These are phyloP conservation scores for Xylota sylvarum DNA, from an alignment of 2,888 invertebrate genomes.

Conservation along the genomic window DNA sequence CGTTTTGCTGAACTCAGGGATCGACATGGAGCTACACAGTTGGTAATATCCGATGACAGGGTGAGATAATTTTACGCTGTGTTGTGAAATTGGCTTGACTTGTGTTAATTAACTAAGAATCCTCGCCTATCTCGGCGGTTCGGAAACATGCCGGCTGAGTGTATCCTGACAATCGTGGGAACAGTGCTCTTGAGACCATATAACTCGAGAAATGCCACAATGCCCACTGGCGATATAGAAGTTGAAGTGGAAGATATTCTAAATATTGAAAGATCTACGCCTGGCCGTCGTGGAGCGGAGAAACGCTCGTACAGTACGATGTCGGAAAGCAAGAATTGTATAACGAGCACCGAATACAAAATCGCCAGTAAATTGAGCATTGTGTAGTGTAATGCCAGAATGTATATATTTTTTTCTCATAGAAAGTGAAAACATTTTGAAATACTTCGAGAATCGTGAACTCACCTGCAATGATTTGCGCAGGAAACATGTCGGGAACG, in stretches of 20 bases:
- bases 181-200: conserved; percentile 82
- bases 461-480: conserved; percentile 84
- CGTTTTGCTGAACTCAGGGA: conserved; percentile 88
- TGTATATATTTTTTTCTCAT: conserved; percentile 9
- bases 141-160: conserved; percentile 84
- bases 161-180: conserved; percentile 84
- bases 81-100: conserved; percentile 21
- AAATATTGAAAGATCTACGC: conserved; percentile 80
- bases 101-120: conserved; percentile 78
- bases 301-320: conserved; percentile 84
- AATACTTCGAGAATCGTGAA: conserved; percentile 84
- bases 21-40: conserved; percentile 87
- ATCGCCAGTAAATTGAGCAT: conserved; percentile 82
- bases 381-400: conserved; percentile 1
- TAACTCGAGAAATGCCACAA: conserved; percentile 83
- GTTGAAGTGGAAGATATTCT: conserved; percentile 84
- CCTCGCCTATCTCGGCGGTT: conserved; percentile 84
- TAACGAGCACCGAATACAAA: conserved; percentile 85
- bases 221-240: conserved; percentile 85
- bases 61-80: conserved; percentile 63
- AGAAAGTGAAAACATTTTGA: conserved; percentile 83
- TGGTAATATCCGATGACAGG: conserved; percentile 84
- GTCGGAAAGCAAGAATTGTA: conserved; percentile 80
- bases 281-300: conserved; percentile 80
- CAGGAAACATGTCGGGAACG: conserved; percentile 82